These are phyloP conservation scores for Resseliella maxima DNA, from an alignment of 2,888 invertebrate species.

Conservation along the genomic window DNA sequence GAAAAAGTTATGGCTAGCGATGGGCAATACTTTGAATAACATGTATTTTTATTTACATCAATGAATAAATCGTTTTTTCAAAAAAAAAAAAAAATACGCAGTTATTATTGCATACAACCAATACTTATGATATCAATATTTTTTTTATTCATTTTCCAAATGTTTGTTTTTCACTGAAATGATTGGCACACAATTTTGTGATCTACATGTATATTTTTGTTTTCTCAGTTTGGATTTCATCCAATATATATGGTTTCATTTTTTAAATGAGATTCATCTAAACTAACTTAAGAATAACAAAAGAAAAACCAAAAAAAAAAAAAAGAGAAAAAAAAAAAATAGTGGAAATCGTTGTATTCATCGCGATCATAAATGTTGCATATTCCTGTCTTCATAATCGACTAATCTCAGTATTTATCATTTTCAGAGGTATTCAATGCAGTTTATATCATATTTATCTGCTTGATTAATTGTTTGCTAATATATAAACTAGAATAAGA, in stretches of 20 bases:
- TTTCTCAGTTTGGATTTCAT: background rate
- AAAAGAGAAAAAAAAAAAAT: background rate
- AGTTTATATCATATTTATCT: background rate
- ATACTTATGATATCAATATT: too few relatives aligned
- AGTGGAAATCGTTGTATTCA: too few relatives aligned
- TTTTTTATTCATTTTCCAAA: too few relatives aligned
- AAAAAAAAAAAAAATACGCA: too few relatives aligned
- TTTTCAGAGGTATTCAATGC: background rate
- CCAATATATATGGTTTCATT: background rate
- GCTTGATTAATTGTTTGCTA: background rate
- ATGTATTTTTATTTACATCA: too few relatives aligned
- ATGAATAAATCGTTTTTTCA: too few relatives aligned
- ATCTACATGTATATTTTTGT: background rate
- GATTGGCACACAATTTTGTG: slow-evolving; percentile 4
- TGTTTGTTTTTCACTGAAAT: background rate
- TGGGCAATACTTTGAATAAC: too few relatives aligned
- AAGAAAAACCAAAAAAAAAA: too few relatives aligned
- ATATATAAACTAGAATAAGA: background rate
- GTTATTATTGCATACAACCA: too few relatives aligned
- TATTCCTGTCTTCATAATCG: background rate
- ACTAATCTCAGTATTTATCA: background rate
- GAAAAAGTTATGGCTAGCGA: too few relatives aligned
- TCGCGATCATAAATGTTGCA: background rate
- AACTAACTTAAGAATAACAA: too few relatives aligned
- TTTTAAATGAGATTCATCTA: too few relatives aligned